Evolutionary conservation across 2,113 vertebrate genomes (phyloP).

Genomic region (Terrapene triunguis): DNA sequence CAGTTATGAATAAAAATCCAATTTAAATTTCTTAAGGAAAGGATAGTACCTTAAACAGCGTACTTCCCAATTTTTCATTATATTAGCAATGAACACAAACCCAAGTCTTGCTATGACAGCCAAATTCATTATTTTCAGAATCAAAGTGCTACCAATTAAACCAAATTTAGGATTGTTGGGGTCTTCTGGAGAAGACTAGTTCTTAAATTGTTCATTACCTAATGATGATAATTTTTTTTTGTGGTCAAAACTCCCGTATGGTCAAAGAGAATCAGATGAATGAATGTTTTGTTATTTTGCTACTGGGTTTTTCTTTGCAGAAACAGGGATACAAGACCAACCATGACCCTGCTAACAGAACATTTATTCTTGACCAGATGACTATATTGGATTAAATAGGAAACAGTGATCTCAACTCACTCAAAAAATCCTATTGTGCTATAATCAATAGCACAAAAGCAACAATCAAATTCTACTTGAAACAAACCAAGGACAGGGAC

Average conservation of each 20-base stretch:
- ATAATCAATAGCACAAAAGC: background rate
- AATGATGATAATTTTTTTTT: background rate
- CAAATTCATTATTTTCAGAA: background rate
- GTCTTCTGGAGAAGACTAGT: background rate
- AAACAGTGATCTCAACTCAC: background rate
- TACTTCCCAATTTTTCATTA: background rate
- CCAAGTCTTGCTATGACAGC: background rate
- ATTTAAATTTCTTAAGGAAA: background rate
- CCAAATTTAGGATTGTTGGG: background rate
- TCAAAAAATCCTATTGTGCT: background rate
- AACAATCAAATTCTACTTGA: background rate
- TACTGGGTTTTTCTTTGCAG: background rate
- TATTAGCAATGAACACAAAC: background rate
- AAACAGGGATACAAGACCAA: background rate
- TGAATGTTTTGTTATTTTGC: background rate
- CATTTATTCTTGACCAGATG: background rate
- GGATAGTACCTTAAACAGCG: background rate
- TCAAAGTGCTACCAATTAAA: background rate
- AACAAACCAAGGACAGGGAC: background rate
- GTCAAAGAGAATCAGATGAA: background rate
- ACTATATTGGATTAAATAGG: background rate
- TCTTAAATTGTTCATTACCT: background rate
- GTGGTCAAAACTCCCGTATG: background rate
- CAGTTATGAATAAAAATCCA: fast-evolving
- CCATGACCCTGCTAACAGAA: background rate